Conservation (phyloP, 2,113 vertebrate genomes). For the Upupa epops region DNA sequence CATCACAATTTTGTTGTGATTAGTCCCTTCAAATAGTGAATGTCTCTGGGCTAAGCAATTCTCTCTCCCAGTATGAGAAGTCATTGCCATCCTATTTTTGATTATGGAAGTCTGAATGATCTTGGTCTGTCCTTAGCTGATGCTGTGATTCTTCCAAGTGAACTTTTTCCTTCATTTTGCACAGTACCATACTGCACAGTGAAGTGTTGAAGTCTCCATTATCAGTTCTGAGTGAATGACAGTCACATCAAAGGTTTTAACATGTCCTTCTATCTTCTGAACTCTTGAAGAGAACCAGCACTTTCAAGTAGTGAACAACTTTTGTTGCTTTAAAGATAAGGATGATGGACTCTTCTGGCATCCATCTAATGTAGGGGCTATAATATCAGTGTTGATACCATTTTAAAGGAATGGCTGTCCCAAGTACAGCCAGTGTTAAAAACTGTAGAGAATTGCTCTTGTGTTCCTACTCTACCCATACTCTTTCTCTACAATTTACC, state of each 20-base stretch:
- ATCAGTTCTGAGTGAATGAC: conserved; percentile 7
- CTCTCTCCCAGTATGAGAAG: neutral
- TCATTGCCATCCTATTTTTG: neutral
- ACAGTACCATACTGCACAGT: neutral
- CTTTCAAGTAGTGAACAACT: neutral
- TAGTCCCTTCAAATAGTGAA: conserved; percentile 9
- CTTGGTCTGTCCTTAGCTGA: neutral
- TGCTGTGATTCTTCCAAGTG: neutral
- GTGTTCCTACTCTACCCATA: neutral
- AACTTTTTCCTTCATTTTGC: neutral
- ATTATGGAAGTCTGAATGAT: neutral
- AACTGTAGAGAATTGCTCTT: neutral
- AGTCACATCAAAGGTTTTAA: neutral
- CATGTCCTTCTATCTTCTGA: neutral
- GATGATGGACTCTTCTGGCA: neutral
- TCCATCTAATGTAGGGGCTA: neutral
- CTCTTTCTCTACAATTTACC: neutral
- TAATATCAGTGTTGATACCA: no score
- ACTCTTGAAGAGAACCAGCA: neutral
- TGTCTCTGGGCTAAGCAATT: conserved; percentile 35
- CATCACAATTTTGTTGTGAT: conserved; percentile 36
- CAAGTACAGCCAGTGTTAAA: neutral
- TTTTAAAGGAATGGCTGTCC: neutral
- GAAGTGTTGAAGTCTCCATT: conserved; percentile 28
- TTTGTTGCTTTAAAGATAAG: neutral